Evolutionary conservation across 2,888 invertebrate genomes (phyloP), one percentile per base, ranked within the genome.

Genomic region (Drosophila falleni): DNA sequence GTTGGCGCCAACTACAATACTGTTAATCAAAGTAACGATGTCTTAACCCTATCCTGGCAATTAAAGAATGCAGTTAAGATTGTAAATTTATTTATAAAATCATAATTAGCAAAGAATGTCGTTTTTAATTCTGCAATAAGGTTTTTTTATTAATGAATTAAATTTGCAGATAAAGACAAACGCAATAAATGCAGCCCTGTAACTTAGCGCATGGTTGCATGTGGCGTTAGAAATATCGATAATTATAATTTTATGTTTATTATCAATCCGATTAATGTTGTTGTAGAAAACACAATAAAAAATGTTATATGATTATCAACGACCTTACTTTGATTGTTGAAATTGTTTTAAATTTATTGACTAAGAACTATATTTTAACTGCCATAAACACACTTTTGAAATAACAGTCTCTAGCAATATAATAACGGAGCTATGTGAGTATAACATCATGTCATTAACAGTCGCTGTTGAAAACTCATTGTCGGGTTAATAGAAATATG

Each of bases 1-100:
- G 4, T 42, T 65, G 65, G 65, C 62, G 65, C 29, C 50, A 58
- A 42, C 0, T 23, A 0, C 2, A n/a, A 1, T 13, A 50, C 11
- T 4, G 23, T 53, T 16, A 29, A 53, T 16, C 5, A 4, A 9
- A 6, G 3, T 11, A 15, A 9, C 53, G 26, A 5, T 1, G 5
- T 31, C 16, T 31, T 6, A 8, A 19, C 33, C 13, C 19, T 13
- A 19, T 50, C 13, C 19, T 13, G 4, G 9, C 3, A 16, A 13
- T 10, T 5, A 50, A 19, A 13, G 11, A 49, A 19, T 31, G 9
- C 11, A 5, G 3, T 16, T 47, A 11, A 23, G 23, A 15, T 16
- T 1, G 0, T 47, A 1, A 8, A 15, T 29, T 10, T 6, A 16
- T 31, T 16, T 31, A 29, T 8, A 29, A 29, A 29, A 29, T 29